Percentiles rank a stretch among this genome's conserved stretches.
Evolutionary conservation across 2,888 invertebrate genomes (phyloP).

Genomic region (Cyclophora punctaria): DNA sequence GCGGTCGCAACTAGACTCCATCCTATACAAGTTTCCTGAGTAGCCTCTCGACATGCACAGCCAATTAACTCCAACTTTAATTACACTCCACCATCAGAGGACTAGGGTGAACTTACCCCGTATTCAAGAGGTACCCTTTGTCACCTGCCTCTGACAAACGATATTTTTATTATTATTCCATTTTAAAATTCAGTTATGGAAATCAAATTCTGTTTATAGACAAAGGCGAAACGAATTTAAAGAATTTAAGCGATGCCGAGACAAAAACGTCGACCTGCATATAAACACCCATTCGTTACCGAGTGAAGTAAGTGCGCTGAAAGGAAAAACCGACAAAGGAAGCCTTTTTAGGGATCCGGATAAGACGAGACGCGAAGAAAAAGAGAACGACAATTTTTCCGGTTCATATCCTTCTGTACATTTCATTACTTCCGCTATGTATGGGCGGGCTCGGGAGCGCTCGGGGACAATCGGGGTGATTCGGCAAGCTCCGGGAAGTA

Average conservation of each 20-base stretch:
- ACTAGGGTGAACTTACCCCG: conserved; percentile 27
- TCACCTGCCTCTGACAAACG: conserved; percentile 19
- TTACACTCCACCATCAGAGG: conserved; percentile 49
- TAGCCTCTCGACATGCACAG: conserved; percentile 40
- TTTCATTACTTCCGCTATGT: conserved; percentile 73
- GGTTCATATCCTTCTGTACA: conserved; percentile 72
- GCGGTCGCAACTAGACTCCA: conserved; percentile 34
- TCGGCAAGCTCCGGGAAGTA: conserved; percentile 42
- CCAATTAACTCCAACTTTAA: conserved; percentile 56
- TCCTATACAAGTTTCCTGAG: conserved; percentile 37
- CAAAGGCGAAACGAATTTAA: conserved; percentile 17
- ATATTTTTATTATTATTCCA: conserved; percentile 12
- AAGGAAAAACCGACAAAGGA: conserved; percentile 54
- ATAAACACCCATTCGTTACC: conserved; percentile 44
- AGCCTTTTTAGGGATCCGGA: conserved; percentile 50
- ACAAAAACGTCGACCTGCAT: conserved; percentile 35
- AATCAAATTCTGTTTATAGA: conserved; percentile 20
- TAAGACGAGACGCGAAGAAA: conserved; percentile 61
- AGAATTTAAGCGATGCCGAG: conserved; percentile 25
- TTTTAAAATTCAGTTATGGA: conserved; percentile 20
- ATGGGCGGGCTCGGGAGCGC: conserved; percentile 47
- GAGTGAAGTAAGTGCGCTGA: conserved; percentile 41
- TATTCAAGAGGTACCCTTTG: conserved; percentile 23
- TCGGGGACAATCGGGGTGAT: conserved; percentile 40
- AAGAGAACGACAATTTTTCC: conserved; percentile 71